Conservation (phyloP, 2,113 vertebrate genomes). For the Elephas maximus region DNA sequence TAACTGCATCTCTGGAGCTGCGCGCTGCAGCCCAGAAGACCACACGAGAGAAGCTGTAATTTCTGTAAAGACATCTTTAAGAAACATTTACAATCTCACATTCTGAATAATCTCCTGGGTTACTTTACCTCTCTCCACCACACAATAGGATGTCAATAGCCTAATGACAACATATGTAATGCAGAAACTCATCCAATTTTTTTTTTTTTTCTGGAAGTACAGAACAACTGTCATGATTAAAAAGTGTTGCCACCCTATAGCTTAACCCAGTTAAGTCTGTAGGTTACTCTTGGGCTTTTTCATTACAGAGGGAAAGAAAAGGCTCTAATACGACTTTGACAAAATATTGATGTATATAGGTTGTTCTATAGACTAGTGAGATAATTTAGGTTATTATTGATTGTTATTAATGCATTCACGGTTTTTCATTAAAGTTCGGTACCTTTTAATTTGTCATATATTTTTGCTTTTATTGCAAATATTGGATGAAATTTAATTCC, state of each 20-base stretch:
- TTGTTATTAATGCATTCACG: not conserved
- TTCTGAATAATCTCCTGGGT: constrained; percentile 83
- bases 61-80: constrained; percentile 84
- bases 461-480: not conserved
- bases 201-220: constrained; percentile 71
- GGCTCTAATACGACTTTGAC: not conserved
- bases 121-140: constrained; percentile 86
- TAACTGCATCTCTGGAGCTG: constrained; percentile 68
- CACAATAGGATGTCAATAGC: constrained; percentile 86
- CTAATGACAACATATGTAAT: constrained; percentile 84
- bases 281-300: constrained; percentile 83
- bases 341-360: not conserved
- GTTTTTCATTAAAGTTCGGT: not conserved
- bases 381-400: not conserved
- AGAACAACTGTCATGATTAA: constrained; percentile 80
- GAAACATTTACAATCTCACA: constrained; percentile 80
- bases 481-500: not conserved
- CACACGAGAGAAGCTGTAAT: constrained; percentile 73
- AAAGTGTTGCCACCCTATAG: constrained; percentile 80
- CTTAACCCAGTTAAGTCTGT: constrained; percentile 83
- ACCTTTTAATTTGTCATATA: not conserved
- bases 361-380: not conserved
- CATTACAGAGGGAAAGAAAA: constrained; percentile 76
- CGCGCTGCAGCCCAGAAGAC: constrained; percentile 69
- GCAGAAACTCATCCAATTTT: constrained; percentile 81